Evolutionary conservation across 64 coral and sea anemone genomes (phyloP).

Genomic region (Acropora tenuis): DNA sequence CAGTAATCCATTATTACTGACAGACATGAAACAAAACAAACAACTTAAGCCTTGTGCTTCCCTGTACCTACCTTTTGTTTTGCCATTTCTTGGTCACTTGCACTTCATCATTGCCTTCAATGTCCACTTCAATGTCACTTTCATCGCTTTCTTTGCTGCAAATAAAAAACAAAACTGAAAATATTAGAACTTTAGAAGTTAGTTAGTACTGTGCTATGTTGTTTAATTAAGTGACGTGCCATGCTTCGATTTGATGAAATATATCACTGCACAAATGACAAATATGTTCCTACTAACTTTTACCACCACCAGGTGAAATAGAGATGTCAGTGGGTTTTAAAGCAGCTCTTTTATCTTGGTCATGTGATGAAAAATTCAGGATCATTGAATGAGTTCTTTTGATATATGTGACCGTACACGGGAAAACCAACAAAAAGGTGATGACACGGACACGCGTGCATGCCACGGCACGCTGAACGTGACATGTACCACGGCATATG

Average conservation of each 20-base stretch:
- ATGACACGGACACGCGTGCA: too few relatives aligned
- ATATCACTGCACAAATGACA: neutral
- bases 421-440: too few relatives aligned
- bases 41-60: neutral
- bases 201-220: too few relatives aligned
- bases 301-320: conserved; percentile 39
- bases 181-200: neutral
- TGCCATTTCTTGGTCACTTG: conserved; percentile 34
- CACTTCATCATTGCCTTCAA: conserved; percentile 73
- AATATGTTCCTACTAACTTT: conserved; percentile 46
- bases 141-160: conserved; percentile 93
- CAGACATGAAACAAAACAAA: too few relatives aligned
- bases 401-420: neutral
- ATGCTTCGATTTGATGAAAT: too few relatives aligned
- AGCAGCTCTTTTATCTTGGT: conserved; percentile 49
- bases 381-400: neutral
- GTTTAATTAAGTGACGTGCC: too few relatives aligned
- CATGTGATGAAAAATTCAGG: conserved; percentile 42
- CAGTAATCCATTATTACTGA: too few relatives aligned
- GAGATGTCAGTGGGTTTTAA: conserved; percentile 59
- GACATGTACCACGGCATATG: too few relatives aligned
- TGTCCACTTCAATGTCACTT: conserved; percentile 92
- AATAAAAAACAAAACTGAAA: neutral
- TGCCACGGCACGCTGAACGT: too few relatives aligned
- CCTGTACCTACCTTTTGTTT: conserved; percentile 18